Evolutionary conservation across 2,797 vertebrate genomes (phyloP), one percentile per base, ranked within the genome.

Genomic region (Acipenser oxyrinchus): DNA sequence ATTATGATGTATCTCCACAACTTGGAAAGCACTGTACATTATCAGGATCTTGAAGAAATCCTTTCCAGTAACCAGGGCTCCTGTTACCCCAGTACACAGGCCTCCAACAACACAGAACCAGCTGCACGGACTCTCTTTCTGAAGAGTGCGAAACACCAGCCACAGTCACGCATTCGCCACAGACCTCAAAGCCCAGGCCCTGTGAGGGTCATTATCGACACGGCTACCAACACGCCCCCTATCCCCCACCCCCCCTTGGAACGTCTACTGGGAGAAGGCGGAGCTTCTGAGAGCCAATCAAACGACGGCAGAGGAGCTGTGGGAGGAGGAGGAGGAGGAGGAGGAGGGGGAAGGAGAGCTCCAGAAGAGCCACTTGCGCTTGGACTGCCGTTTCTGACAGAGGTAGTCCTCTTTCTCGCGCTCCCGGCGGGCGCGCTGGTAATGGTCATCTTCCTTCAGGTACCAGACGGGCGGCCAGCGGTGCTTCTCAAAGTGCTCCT

Each of bases 381-480:
- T 98, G 64, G 95, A 95, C 72, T 98, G 96, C 60, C 95, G 89
- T 69, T 95, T 94, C 87, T 96, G 93, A 78, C 97, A 96, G 72
- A 99, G 84, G 79, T 96, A 96, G 82, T 96, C 95, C 84, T 99
- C 97, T 80, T 97, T 98, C 84, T 99, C 95, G 0, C 97, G 92
- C 83, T 99, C 97, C 76, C 95, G 96, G 67, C 92, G 91, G 0
- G 97, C 92, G 74, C 97, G 89, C 88, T 98, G 96, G 84, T 97
- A 97, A 87, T 99, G 96, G 72, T 99, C 97, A 23, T 99, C 96
- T 77, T 99, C 97, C 78, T 99, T 99, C 67, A 99, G 89, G 83
- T 95, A 99, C 97, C 97, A 99, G 74, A 99, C 96, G 0, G 97
- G 96, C 0, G 96, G 97, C 97, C 97, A 99, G 72, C 97, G 96